phyloP scores from a whole-genome alignment of 2,113 vertebrate genomes.

The Tyrannus savana region DNA sequence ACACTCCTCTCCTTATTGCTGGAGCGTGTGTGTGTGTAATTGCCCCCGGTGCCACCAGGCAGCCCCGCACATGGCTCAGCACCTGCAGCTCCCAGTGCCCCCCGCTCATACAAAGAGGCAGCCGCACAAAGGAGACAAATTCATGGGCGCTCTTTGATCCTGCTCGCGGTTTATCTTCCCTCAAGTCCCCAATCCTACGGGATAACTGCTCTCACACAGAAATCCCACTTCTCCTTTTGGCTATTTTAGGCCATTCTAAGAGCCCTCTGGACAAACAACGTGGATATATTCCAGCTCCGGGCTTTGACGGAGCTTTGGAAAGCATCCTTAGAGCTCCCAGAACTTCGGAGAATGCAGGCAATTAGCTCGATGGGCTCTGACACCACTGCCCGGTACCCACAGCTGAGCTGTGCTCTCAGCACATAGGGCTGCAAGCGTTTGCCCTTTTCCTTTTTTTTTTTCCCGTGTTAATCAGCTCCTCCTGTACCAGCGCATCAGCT shows the following conservation, averaged over 20 bases:
- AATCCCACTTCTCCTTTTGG: background rate
- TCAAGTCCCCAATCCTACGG: background rate
- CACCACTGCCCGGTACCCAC: background rate
- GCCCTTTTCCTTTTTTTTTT: background rate
- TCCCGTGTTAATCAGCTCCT: background rate
- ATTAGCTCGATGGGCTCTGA: background rate
- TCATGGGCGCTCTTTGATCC: slow-evolving; percentile 10
- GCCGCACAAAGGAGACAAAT: slow-evolving; percentile 68
- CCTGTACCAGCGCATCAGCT: slow-evolving; percentile 74
- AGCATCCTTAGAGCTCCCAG: slow-evolving; percentile 28
- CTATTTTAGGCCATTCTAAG: slow-evolving; percentile 5
- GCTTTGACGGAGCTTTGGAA: background rate
- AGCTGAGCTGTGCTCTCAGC: background rate
- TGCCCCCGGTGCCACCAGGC: background rate
- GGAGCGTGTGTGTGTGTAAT: background rate
- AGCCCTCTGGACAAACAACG: background rate
- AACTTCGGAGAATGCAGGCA: background rate
- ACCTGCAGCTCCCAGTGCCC: slow-evolving; percentile 60
- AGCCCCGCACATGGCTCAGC: slow-evolving; percentile 65
- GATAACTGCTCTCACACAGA: background rate
- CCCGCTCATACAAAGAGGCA: slow-evolving; percentile 64
- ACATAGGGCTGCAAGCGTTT: background rate
- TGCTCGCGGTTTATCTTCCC: background rate
- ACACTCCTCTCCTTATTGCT: background rate
- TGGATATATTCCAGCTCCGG: background rate